phyloP scores from a whole-genome alignment of 2,888 invertebrate genomes.

The Oxycera nigricornis region DNA sequence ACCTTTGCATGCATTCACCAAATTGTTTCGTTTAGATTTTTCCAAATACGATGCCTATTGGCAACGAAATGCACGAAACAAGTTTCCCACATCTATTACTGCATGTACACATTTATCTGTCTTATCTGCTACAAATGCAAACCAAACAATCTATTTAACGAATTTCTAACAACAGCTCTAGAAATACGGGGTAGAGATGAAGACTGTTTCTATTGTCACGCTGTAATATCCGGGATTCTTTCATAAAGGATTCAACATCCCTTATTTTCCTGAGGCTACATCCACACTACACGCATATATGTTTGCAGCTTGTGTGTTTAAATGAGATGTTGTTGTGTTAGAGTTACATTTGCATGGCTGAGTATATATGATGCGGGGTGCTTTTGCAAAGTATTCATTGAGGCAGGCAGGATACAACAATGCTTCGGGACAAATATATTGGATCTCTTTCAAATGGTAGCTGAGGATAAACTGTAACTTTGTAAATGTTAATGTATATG shows the following conservation, averaged over 20 bases:
- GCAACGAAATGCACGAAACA: no score
- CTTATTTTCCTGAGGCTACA: slow-evolving; percentile 26
- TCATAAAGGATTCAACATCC: slow-evolving; percentile 33
- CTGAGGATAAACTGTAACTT: neutral
- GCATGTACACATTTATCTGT: no score
- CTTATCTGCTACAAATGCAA: slow-evolving; percentile 18
- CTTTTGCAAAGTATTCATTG: slow-evolving; percentile 11
- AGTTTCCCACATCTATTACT: no score
- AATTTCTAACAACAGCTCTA: slow-evolving; percentile 24
- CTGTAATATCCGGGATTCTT: slow-evolving; percentile 33
- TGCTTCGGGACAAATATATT: slow-evolving; percentile 14
- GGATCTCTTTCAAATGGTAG: neutral
- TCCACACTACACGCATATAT: neutral
- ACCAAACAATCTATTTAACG: slow-evolving; percentile 26
- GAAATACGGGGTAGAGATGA: neutral
- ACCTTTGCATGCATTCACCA: no score
- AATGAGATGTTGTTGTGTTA: slow-evolving; percentile 4
- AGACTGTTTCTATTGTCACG: slow-evolving; percentile 26
- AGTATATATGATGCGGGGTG: neutral
- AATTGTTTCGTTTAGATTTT: no score
- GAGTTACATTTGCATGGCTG: neutral
- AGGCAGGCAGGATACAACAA: slow-evolving; percentile 9
- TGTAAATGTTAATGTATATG: neutral
- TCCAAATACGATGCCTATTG: no score
- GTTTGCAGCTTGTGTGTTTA: slow-evolving; percentile 8